Conservation (phyloP, 1,140 invertebrate genomes). For the Polypedilum vanderplanki region DNA sequence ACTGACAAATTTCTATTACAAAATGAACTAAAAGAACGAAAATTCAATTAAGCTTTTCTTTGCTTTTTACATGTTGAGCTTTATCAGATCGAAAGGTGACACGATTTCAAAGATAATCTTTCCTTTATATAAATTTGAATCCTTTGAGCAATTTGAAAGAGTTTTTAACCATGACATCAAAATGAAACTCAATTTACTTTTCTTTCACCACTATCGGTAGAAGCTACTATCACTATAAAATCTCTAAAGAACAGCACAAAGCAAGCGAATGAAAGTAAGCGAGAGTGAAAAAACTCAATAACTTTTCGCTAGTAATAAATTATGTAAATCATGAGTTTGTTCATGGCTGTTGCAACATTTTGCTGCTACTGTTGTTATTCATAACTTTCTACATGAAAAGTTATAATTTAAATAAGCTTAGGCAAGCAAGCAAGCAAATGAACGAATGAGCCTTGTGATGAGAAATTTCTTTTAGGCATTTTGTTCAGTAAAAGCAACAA, state of each 20-base stretch:
- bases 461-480: conserved; percentile 30
- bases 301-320: conserved; percentile 13
- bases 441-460: too few relatives aligned
- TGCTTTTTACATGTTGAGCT: too few relatives aligned
- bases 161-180: too few relatives aligned
- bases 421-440: not conserved
- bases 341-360: not conserved
- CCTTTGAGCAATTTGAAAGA: too few relatives aligned
- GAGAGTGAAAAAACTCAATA: not conserved
- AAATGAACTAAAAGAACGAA: too few relatives aligned
- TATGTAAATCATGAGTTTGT: conserved; percentile 14
- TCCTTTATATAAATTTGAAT: too few relatives aligned
- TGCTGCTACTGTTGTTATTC: conserved; percentile 16
- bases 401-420: conserved; percentile 20
- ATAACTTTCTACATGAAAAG: conserved; percentile 21
- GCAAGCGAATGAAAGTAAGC: too few relatives aligned
- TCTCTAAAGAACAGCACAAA: not conserved
- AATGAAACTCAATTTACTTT: too few relatives aligned
- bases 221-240: not conserved
- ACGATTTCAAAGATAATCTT: too few relatives aligned
- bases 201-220: not conserved
- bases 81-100: too few relatives aligned
- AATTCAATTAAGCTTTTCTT: too few relatives aligned
- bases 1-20: too few relatives aligned
- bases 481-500: not conserved